Base-by-base conservation (phyloP, 2,888 invertebrate species). In the Autographa gamma region DNA sequence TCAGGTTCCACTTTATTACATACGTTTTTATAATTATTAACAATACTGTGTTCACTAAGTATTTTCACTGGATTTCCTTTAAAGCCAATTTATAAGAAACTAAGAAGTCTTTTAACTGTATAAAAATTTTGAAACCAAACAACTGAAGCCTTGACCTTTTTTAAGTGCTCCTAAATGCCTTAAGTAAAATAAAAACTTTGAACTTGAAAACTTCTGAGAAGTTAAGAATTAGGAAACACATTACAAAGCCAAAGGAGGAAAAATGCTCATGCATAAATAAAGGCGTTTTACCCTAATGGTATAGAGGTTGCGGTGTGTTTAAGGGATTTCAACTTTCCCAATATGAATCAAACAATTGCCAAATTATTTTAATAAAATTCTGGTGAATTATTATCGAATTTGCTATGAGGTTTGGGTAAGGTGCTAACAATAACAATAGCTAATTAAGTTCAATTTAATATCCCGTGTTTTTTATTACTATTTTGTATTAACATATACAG, bases 121-220 rank as follows among this genome's bases (percentile, higher is more conserved):
- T 48, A 48, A 56, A 56, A 11, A 25, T 11, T 19, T 56, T 25
- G 25, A 25, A 56, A 56, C 19, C 25, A 19, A 56, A 14, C 25
- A 25, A 13, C 54, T 56, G 54, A 13, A 18, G 0, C 54, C 54
- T 56, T 56, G 54, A 56, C 54, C 54, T 56, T 56, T 56, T 4
- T 25, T 56, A 56, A 56, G 54, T 56, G 54, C 54, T 25, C 54
- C 19, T 56, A 56, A 56, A 56, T 56, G 25, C 54, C 54, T 56
- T 19, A 56, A 56, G 54, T 25, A 56, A 56, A 56, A 56, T 56
- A 56, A 56, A 54, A 56, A 56, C 19, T 25, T 56, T 56, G 54
- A 56, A 56, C 19, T 56, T 56, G 54, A 56, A 56, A 56, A 56
- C 13, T 56, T 56, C 54, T 4, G 19, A 19, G 54, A 56, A 56